Evolutionary conservation across 2,113 vertebrate species (phyloP).

Genomic region (Petrocephalus zakoni): DNA sequence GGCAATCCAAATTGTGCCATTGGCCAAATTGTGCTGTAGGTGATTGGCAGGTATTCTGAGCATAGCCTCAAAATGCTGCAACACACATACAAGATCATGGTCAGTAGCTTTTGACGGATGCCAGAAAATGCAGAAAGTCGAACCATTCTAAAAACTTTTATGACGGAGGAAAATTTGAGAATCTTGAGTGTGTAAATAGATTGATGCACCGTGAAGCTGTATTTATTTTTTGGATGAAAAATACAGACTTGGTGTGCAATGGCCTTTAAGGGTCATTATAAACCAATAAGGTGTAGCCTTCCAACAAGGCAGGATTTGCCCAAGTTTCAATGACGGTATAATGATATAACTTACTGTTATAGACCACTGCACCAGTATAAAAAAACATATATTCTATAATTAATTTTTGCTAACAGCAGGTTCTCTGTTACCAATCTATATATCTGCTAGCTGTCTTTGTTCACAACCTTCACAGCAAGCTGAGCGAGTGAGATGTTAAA

Average conservation of each 20-base stretch:
- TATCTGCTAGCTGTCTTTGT: neutral
- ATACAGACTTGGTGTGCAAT: neutral
- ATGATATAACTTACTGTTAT: neutral
- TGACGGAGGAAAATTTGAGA: neutral
- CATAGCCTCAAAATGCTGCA: neutral
- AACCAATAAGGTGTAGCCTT: neutral
- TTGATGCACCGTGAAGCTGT: neutral
- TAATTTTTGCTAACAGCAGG: neutral
- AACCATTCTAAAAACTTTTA: neutral
- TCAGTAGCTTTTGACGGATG: neutral
- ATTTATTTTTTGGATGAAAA: neutral
- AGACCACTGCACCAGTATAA: neutral
- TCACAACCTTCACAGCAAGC: neutral
- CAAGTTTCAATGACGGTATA: neutral
- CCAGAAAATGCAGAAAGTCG: neutral
- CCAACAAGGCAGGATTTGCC: neutral
- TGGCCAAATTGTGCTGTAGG: neutral
- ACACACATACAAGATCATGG: neutral
- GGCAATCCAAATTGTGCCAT: neutral
- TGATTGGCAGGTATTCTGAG: neutral
- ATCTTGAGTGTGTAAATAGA: neutral
- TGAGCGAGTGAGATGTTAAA: neutral
- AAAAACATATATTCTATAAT: neutral
- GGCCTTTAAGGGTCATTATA: neutral
- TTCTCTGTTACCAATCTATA: neutral